phyloP scores from a whole-genome alignment of 2,113 vertebrate species.

The Catharus minimus region DNA sequence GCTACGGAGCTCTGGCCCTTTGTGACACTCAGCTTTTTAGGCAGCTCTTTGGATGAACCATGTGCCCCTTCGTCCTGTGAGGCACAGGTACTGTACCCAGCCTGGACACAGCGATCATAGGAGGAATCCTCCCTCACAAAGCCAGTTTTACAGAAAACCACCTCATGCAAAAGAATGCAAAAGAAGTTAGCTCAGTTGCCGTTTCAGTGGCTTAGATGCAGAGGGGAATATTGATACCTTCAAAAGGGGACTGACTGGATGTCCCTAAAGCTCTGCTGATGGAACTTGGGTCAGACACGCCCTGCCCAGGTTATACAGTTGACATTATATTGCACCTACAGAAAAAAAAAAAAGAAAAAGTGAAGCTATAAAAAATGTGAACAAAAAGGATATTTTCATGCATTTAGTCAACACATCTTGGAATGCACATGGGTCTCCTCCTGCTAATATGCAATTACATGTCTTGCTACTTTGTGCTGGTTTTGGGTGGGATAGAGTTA shows the following conservation, averaged over 20 bases:
- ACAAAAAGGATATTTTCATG: neutral
- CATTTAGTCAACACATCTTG: neutral
- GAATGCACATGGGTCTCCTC: neutral
- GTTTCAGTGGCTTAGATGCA: neutral
- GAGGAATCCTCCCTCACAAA: neutral
- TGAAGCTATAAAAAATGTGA: neutral
- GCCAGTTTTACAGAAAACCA: neutral
- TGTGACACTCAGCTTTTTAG: neutral
- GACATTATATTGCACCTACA: neutral
- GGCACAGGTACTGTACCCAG: neutral
- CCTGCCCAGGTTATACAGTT: neutral
- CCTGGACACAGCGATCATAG: accelerated
- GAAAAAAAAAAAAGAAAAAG: neutral
- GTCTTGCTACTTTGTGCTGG: neutral
- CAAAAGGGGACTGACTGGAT: neutral
- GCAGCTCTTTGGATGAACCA: neutral
- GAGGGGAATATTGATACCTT: neutral
- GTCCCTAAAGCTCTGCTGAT: neutral
- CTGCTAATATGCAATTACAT: neutral
- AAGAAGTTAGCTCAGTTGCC: neutral
- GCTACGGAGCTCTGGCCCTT: neutral
- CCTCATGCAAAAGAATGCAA: neutral
- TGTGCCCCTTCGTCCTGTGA: neutral
- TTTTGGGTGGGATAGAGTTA: neutral
- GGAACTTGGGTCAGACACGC: neutral